Evolutionary conservation across 2,797 vertebrate species (phyloP).

Genomic region (Dermochelys coriacea): DNA sequence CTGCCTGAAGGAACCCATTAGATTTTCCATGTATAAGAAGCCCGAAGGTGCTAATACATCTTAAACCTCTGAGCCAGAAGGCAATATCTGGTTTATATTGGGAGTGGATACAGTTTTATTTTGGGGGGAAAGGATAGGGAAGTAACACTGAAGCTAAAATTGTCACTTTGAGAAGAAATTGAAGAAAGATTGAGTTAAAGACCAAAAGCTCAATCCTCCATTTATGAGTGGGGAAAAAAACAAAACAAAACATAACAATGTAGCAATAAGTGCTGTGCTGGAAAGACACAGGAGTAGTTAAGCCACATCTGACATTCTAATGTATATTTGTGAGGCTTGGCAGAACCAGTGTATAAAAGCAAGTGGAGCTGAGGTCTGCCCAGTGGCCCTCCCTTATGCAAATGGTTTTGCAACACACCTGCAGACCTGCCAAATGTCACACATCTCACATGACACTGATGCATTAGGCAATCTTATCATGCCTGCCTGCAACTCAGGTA

Average conservation of each 20-base stretch:
- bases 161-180: slow-evolving; percentile 11
- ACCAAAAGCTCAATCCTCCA: background rate
- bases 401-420: background rate
- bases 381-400: background rate
- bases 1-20: slow-evolving; percentile 28
- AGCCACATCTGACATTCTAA: background rate
- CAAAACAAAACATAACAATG: background rate
- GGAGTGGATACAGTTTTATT: slow-evolving; percentile 22
- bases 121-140: background rate
- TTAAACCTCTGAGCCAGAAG: slow-evolving; percentile 23
- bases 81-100: slow-evolving; percentile 16
- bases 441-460: rapidly evolving
- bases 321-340: background rate
- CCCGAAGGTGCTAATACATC: slow-evolving; percentile 14
- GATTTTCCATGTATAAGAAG: background rate
- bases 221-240: background rate
- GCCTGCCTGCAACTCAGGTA: background rate
- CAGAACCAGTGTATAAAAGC: background rate
- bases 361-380: background rate
- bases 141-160: background rate
- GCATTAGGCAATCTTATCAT: background rate
- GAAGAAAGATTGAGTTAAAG: background rate
- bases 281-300: background rate
- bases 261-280: background rate
- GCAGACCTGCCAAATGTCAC: background rate